Percentiles rank a stretch among this genome's conserved stretches.
Evolutionary conservation across 2,888 invertebrate genomes (phyloP).

Genomic region (Scaptomyza caliginosa): DNA sequence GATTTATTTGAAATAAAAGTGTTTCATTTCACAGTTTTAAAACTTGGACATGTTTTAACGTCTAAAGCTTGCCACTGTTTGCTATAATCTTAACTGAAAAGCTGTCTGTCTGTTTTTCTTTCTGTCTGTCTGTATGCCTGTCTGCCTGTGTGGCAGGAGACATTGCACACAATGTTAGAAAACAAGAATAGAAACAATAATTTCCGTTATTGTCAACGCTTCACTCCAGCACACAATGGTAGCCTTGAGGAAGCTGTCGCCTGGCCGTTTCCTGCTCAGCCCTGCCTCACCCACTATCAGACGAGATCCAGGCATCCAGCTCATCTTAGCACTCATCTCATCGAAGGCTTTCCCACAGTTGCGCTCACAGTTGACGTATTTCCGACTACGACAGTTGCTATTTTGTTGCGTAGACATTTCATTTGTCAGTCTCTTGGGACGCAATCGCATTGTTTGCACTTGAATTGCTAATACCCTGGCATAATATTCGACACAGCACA

Average conservation of each 20-base stretch:
- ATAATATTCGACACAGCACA: too few relatives aligned
- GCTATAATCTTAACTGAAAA: conserved; percentile 28
- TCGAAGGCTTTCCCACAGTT: conserved; percentile 49
- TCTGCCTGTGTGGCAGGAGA: not conserved
- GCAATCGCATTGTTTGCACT: conserved; percentile 55
- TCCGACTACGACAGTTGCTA: conserved; percentile 68
- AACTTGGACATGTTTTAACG: not conserved
- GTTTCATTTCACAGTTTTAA: conserved; percentile 8
- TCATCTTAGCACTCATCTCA: conserved; percentile 37
- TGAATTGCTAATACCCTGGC: conserved; percentile 48
- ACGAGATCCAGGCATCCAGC: conserved; percentile 8
- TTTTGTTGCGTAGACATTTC: conserved; percentile 60
- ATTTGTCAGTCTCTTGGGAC: conserved; percentile 48
- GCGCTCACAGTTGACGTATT: conserved; percentile 61
- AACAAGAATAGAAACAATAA: conserved; percentile 67
- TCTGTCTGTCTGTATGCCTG: not conserved
- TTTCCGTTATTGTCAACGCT: conserved; percentile 65
- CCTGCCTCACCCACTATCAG: conserved; percentile 32
- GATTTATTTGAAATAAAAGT: not conserved
- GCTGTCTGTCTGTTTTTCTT: conserved; percentile 7
- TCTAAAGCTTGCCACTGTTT: conserved; percentile 6
- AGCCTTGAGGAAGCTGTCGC: conserved; percentile 43
- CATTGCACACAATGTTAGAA: conserved; percentile 28
- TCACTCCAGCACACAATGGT: conserved; percentile 51
- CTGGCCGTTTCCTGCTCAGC: conserved; percentile 59